Base-by-base conservation (phyloP, 1,140 invertebrate species). In the Orchesella cincta region DNA sequence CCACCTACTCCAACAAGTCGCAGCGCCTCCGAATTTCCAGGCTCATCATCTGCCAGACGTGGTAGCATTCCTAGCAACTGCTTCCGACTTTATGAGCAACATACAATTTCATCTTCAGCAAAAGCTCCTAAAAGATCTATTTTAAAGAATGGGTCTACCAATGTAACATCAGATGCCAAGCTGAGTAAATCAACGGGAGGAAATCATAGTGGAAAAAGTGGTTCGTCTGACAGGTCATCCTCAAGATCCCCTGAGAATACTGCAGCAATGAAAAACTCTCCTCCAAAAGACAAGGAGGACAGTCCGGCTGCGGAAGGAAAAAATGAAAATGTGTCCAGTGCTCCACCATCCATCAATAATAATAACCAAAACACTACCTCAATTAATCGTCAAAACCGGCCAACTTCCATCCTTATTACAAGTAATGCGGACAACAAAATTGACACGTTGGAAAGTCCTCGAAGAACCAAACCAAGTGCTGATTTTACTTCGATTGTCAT, bases 31-130 rank as follows among this genome's bases (percentile, higher is more conserved):
- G 23, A 36, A 3, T 51, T 51, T 74, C 72, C 57, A 70, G 3
- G 33, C 31, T 14, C 52, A 3, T 34, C 39, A 1, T 28, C 73
- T n/a, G 72, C 70, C 3, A 35, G 76, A 28, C 52, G 76, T 14
- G 76, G 76, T 1, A 78, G 76, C 39, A 57, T 78, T 74, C 76
- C 76, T 14, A 57, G 76, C 29, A 73, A 73, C 34, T 78, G 72
- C 31, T 46, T 57, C 0, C 35, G 72, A 8, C 54, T 33, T 0
- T 77, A 67, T 33, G 62, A 67, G 31, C 62, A 67, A 28, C 71
- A 73, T 29, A 73, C 71, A 3, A 73, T 73, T 51, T 73, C 71
- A 5, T 73, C 71, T 39, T 73, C 39, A 2, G 71, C 73, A 0
- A 78, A 78, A 78, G 70, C 73, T 2, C 72, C 76, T 1, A 74